Conservation (phyloP, 2,888 invertebrate species). For the Hirudinaria manillensis region DNA sequence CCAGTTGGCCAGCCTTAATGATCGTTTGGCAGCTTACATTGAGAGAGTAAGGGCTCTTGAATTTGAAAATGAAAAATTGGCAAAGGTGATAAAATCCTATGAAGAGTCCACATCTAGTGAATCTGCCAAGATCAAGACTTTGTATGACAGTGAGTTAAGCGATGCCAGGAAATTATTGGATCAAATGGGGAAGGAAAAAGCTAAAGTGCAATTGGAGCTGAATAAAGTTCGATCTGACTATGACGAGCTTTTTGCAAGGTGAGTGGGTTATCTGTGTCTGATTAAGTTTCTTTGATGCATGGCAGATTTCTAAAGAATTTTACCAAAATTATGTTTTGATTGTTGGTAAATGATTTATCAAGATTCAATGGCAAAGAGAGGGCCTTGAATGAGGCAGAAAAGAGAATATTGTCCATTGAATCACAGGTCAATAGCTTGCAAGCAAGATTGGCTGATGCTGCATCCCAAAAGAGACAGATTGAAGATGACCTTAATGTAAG, state of each 20-base stretch:
- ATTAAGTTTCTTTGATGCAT: neutral
- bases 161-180: constrained; percentile 86
- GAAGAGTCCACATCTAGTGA: constrained; percentile 81
- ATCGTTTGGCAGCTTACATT: constrained; percentile 90
- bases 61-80: constrained; percentile 66
- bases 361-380: constrained; percentile 32
- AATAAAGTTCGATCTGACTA: constrained; percentile 48
- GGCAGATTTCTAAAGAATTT: too few species aligned
- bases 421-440: constrained; percentile 45
- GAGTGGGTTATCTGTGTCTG: constrained; percentile 39
- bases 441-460: constrained; percentile 55
- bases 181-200: constrained; percentile 84
- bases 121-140: constrained; percentile 78
- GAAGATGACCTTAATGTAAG: constrained; percentile 56
- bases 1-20: constrained; percentile 85
- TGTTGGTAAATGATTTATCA: neutral
- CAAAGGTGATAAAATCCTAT: constrained; percentile 50
- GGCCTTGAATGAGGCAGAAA: constrained; percentile 59
- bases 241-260: constrained; percentile 51
- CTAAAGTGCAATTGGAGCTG: constrained; percentile 83
- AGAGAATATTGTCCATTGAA: constrained; percentile 58
- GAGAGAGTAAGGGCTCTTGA: constrained; percentile 88
- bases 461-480: constrained; percentile 41
- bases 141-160: constrained; percentile 84
- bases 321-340: too few species aligned